Conservation (phyloP, 1,140 invertebrate species). For the Lordiphosa mommai region DNA sequence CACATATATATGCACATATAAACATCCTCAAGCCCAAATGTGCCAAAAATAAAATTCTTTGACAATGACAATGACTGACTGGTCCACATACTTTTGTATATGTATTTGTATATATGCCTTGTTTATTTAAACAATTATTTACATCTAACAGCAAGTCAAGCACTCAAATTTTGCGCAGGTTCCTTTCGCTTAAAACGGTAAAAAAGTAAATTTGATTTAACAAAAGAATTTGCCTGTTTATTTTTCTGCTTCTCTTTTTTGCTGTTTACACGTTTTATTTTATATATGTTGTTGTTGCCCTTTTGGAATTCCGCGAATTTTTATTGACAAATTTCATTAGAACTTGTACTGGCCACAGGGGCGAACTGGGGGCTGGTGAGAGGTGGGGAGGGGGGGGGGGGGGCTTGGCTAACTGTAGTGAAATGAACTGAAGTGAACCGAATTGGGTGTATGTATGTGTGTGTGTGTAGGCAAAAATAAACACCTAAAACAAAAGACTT, state of each 20-base stretch:
- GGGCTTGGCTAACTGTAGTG: conserved; percentile 56
- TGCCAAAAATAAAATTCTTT: conserved; percentile 63
- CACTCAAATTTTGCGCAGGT: conserved; percentile 16
- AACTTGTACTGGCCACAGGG: conserved; percentile 48
- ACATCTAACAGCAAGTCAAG: neutral
- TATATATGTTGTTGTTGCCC: conserved; percentile 21
- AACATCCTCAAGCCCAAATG: conserved; percentile 36
- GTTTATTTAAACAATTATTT: conserved; percentile 9
- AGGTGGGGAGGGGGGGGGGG: neutral
- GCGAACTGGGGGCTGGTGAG: neutral
- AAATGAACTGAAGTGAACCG: conserved; percentile 65
- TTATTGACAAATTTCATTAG: conserved; percentile 75
- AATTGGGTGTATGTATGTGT: conserved; percentile 6
- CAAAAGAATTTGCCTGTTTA: conserved; percentile 1
- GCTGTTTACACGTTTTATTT: conserved; percentile 33
- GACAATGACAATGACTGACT: conserved; percentile 66
- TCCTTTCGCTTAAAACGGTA: conserved; percentile 79
- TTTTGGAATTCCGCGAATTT: conserved; percentile 67
- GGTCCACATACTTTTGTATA: conserved; percentile 4
- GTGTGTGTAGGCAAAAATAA: conserved; percentile 1
- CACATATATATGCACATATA: conserved; percentile 1
- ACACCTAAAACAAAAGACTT: conserved; percentile 55
- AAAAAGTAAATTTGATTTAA: conserved; percentile 78
- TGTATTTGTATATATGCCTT: neutral
- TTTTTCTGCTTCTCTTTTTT: conserved; percentile 10